Conservation (phyloP, 2,888 invertebrate genomes). For the Drepanosiphum platanoidis region DNA sequence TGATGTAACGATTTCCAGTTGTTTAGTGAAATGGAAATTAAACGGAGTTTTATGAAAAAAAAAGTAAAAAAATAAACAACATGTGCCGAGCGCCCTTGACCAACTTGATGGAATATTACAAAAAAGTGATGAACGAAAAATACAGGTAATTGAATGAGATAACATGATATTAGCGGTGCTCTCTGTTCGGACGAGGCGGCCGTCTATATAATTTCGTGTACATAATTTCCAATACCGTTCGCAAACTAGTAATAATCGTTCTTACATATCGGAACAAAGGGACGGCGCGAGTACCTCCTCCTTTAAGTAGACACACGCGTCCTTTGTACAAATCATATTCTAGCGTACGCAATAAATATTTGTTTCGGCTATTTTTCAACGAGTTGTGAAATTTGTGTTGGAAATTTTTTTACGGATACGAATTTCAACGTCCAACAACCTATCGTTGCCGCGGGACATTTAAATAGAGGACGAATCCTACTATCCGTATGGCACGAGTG, state of each 20-base stretch:
- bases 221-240: not conserved
- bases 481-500: too few relatives aligned
- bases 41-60: slow-evolving; percentile 56
- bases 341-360: too few relatives aligned
- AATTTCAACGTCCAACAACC: too few relatives aligned
- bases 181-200: too few relatives aligned
- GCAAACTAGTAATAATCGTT: not conserved
- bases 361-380: too few relatives aligned
- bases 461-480: too few relatives aligned
- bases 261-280: not conserved
- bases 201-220: too few relatives aligned
- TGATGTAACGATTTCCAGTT: slow-evolving; percentile 58
- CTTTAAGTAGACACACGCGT: too few relatives aligned
- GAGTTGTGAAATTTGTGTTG: too few relatives aligned
- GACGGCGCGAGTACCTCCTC: not conserved
- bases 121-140: slow-evolving; percentile 38
- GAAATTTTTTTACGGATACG: too few relatives aligned
- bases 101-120: slow-evolving; percentile 46
- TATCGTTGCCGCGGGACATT: too few relatives aligned
- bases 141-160: slow-evolving; percentile 18
- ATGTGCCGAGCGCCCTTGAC: slow-evolving; percentile 49
- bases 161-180: not conserved
- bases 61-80: slow-evolving; percentile 50
- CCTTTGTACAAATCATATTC: too few relatives aligned
- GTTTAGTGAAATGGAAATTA: slow-evolving; percentile 59